Base-by-base conservation (phyloP, 1,140 invertebrate species). In the Pseudomyrmex dendroicus region DNA sequence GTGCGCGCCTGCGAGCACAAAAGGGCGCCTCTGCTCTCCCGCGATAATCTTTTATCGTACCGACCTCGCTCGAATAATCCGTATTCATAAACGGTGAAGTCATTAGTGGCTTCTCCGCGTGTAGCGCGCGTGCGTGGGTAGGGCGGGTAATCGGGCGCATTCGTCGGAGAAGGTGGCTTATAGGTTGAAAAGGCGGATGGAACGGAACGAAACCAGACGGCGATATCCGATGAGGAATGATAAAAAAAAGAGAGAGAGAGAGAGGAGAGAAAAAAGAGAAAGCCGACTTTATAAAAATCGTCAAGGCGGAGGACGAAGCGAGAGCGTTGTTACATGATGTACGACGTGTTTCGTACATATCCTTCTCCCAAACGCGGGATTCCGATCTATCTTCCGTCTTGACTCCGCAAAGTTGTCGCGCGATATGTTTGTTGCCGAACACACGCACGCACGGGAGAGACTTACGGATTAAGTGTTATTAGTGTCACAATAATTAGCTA, bases 11-110 rank as follows among this genome's bases (percentile, higher is more conserved):
- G 13, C 22, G 35, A 63, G 22, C 25, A 80, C 77, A 66, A 86
- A 89, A 83, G 82, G 59, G 22, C 63, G 77, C 68, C 54, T 48
- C 68, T 52, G 35, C 35, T 35, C 35, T 77, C 77, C 73, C 77
- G 76, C 76, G 86, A 90, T 91, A 91, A 91, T 91, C 86, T 85
- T 88, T 91, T 86, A 87, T 89, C 90, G 72, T 72, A 59, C 68
- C 84, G 84, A 83, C 85, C 84, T 85, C 83, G 68, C 78, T 80
- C 82, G 86, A 88, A 91, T 89, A 90, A 90, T 88, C 83, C 82
- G 88, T 89, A 91, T 91, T 91, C 89, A 89, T 86, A 88, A 88
- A 89, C 84, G 88, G 68, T 62, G 59, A 76, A 84, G 82, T 89
- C 89, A 90, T 91, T 90, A 90, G 89, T 72, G 88, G 73, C 61